These are phyloP conservation scores for Scaptomyza cyrtandrae DNA, from an alignment of 2,888 invertebrate species.

Conservation along the genomic window DNA sequence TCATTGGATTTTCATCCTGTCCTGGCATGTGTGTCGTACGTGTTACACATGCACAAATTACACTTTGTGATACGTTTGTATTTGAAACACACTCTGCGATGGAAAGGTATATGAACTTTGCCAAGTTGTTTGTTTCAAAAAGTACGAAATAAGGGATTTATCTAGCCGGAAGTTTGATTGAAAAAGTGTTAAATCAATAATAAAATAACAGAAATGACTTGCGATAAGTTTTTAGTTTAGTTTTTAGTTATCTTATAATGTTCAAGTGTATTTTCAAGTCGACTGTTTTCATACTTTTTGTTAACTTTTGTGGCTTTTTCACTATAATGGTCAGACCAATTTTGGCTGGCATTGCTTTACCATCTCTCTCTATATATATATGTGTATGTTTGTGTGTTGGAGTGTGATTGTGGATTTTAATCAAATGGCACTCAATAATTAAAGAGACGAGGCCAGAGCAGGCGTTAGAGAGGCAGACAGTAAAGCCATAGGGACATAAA, in stretches of 20 bases:
- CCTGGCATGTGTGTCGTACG: constrained; percentile 47
- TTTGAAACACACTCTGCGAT: constrained; percentile 10
- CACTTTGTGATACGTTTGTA: constrained; percentile 20
- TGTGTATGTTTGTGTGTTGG: neutral
- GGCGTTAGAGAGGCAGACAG: constrained; percentile 29
- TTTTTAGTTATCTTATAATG: no score
- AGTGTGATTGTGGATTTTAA: constrained; percentile 48
- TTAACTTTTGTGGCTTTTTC: constrained; percentile 32
- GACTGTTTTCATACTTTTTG: neutral
- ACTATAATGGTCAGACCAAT: constrained; percentile 56
- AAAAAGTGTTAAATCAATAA: no score
- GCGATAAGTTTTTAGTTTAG: no score
- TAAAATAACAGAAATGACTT: no score
- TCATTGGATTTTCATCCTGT: constrained; percentile 19
- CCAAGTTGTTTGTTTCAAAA: neutral
- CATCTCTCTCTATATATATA: neutral
- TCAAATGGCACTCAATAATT: constrained; percentile 70
- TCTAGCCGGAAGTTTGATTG: no score
- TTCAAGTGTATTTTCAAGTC: constrained; percentile 2
- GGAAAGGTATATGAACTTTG: neutral
- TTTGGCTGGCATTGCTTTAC: constrained; percentile 39
- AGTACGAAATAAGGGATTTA: no score
- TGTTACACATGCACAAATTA: constrained; percentile 48
- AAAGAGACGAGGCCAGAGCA: constrained; percentile 40
- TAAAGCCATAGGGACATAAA: constrained; percentile 60